phyloP scores from a whole-genome alignment of 1,140 invertebrate genomes.

The Achatina immaculata region DNA sequence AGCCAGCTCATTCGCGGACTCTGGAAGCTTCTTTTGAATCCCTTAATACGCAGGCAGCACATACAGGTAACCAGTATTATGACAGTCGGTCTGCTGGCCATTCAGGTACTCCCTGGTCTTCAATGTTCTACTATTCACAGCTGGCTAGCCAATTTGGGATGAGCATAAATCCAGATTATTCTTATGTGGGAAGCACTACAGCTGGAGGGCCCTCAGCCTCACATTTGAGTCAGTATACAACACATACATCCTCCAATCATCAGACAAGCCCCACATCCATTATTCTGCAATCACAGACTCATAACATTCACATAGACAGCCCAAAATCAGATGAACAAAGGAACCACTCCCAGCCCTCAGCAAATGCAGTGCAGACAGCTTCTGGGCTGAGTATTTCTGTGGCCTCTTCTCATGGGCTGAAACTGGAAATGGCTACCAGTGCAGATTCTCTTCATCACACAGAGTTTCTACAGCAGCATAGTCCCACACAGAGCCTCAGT shows the following conservation, averaged over 20 bases:
- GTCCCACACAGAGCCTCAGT: background rate
- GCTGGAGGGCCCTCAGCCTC: background rate
- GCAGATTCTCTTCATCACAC: background rate
- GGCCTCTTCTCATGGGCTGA: background rate
- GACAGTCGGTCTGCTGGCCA: background rate
- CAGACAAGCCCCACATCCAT: background rate
- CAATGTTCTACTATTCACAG: slow-evolving; percentile 47
- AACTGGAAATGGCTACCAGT: background rate
- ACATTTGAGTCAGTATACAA: background rate
- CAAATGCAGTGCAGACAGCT: background rate
- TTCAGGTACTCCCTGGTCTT: slow-evolving; percentile 35
- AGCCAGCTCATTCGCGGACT: background rate
- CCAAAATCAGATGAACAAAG: slow-evolving; percentile 13
- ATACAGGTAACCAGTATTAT: slow-evolving; percentile 20
- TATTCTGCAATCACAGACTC: slow-evolving; percentile 19
- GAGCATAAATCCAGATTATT: slow-evolving; percentile 41
- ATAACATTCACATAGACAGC: background rate
- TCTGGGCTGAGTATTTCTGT: background rate
- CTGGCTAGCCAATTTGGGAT: slow-evolving; percentile 49
- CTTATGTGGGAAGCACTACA: slow-evolving; percentile 22
- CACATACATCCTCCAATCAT: slow-evolving; percentile 5
- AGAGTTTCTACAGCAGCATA: background rate
- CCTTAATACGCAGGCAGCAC: slow-evolving; percentile 2
- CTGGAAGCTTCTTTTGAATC: slow-evolving; percentile 8
- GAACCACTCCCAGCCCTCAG: background rate